phyloP scores from a whole-genome alignment of 2,797 vertebrate species.

The Rhynchonycteris naso region DNA sequence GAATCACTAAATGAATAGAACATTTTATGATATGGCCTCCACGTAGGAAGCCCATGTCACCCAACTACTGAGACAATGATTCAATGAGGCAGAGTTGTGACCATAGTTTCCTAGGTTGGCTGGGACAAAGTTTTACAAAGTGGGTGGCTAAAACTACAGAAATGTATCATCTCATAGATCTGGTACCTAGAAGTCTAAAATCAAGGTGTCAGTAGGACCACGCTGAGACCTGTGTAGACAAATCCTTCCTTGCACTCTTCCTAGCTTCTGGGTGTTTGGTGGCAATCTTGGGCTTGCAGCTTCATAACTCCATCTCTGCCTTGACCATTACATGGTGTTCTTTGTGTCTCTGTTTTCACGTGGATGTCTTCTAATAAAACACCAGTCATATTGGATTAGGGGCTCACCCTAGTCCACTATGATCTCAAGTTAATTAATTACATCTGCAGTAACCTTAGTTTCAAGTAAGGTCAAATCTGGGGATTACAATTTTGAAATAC shows the following conservation, averaged over 20 bases:
- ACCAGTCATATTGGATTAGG: neutral
- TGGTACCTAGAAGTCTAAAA: neutral
- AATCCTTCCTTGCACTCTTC: neutral
- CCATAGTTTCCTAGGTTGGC: neutral
- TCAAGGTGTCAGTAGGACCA: neutral
- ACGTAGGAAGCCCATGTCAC: neutral
- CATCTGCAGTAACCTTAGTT: neutral
- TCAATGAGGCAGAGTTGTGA: neutral
- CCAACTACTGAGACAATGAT: neutral
- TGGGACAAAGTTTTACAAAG: neutral
- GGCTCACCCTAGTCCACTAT: neutral
- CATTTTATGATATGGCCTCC: neutral
- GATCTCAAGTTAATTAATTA: neutral
- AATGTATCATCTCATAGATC: neutral
- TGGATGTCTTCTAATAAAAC: neutral
- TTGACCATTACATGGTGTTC: accelerated
- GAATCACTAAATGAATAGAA: neutral
- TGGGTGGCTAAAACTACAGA: neutral
- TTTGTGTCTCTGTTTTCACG: neutral
- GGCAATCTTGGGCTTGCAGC: neutral
- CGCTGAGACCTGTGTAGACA: neutral
- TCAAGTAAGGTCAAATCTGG: neutral
- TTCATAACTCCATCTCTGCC: neutral
- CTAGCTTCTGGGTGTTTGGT: neutral
- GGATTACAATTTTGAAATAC: neutral